Evolutionary conservation across 2,888 invertebrate species (phyloP).

Genomic region (Stenotaenia linearis): DNA sequence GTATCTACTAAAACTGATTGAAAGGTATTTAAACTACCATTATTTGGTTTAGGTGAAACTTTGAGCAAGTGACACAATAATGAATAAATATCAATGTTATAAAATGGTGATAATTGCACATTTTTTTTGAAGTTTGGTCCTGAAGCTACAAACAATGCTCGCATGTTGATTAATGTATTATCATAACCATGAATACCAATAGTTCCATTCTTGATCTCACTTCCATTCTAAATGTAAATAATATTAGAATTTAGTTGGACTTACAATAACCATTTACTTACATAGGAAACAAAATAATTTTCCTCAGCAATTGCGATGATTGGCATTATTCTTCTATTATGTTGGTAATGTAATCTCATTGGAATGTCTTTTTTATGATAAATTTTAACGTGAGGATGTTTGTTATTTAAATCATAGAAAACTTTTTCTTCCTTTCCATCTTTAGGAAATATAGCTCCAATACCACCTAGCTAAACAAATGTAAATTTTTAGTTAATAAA

Average conservation of each 20-base stretch:
- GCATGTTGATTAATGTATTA: constrained; percentile 57
- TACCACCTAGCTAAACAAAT: not conserved
- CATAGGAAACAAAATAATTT: constrained; percentile 49
- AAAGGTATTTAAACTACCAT: constrained; percentile 51
- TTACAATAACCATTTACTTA: not conserved
- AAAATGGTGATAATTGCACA: constrained; percentile 52
- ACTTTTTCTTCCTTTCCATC: constrained; percentile 30
- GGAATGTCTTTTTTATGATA: constrained; percentile 58
- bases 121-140: constrained; percentile 58
- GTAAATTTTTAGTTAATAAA: too few relatives aligned
- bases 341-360: constrained; percentile 58
- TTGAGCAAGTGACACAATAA: constrained; percentile 58
- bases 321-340: constrained; percentile 57
- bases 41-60: constrained; percentile 51
- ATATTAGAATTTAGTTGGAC: not conserved
- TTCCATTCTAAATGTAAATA: not conserved
- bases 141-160: constrained; percentile 63
- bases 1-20: constrained; percentile 48
- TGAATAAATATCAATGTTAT: constrained; percentile 61
- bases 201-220: not conserved
- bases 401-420: constrained; percentile 27
- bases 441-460: not conserved
- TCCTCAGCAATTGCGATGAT: constrained; percentile 59
- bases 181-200: constrained; percentile 59
- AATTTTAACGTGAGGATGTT: constrained; percentile 43